Base-by-base conservation (phyloP, 2,888 invertebrate species). In the Papilio elwesi region DNA sequence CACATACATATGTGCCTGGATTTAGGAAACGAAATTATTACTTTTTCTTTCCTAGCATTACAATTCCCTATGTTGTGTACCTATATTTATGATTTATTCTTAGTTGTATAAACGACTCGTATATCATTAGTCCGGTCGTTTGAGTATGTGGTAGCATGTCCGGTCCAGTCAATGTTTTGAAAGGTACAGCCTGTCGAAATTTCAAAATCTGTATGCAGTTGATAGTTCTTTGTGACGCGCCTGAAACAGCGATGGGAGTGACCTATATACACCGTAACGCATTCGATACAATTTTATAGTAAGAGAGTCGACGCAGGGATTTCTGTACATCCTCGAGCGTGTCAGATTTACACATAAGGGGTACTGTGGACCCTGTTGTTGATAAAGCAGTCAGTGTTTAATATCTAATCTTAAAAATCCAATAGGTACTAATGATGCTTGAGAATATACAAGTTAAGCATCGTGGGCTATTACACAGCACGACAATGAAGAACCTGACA, bases 191-290 rank as follows among this genome's bases (percentile, higher is more conserved):
- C 49, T n/a, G 49, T 59, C 36, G 59, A 38, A 51, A 68, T 68
- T 68, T 51, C 38, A 68, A 68, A 68, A 57, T 51, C 38, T 38
- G 38, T 59, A 15, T 49, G 36, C n/a, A 38, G 68, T 8, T 49
- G 13, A n/a, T 59, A 57, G 43, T 16, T 49, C 38, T 59, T 51
- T 68, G 68, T 59, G 59, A 51, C 68, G 26, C 68, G 26, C 15
- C 49, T 48, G 57, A 49, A 59, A 62, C 62, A 51, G 59, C 68
- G 26, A 57, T 16, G 48, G 26, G 36, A 51, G 36, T 59, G 68
- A 68, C 59, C 59, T 59, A 68, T 51, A 68, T 68, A 51, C 48
- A 38, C 49, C 38, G 51, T 26, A n/a, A 49, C 38, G 51, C 38
- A 59, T 59, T 48, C 43, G 15, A 7, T 57, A 11, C 26, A 26